Evolutionary conservation across 2,888 invertebrate genomes (phyloP), one percentile per base, ranked within the genome.

Genomic region (Trachelus troglodyta): DNA sequence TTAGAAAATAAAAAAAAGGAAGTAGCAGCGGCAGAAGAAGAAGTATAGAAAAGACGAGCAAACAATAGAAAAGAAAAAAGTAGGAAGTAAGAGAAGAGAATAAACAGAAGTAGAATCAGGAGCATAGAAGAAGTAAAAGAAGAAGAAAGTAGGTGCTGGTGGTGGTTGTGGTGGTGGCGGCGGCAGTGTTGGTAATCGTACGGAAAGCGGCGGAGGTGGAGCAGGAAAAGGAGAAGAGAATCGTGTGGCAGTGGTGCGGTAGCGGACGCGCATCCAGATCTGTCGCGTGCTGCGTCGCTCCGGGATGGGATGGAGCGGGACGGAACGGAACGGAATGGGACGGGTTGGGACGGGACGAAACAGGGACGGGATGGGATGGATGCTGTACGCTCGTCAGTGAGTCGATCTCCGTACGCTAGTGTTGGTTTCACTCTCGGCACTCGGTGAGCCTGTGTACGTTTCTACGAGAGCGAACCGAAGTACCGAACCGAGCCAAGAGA

Each of bases 401-500:
- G 86, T 84, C 84, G 86, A 84, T 84, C 82, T 79, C 81, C 78
- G 82, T 81, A 81, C 82, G 81, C 78, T 86, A 81, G 83, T 87
- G 84, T 84, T 86, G 84, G 87, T 87, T 87, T 87, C 87, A 87
- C 87, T 88, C 85, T 88, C 87, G 84, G 83, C 87, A 79, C 82
- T 85, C 82, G 81, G 81, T 83, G 85, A 79, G 74, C 75, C 76
- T 78, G 81, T 78, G 80, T 79, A 81, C 78, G 74, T 30, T 85
- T 88, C 85, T 85, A 83, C 86, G 87, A 87, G 87, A 87, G 86
- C 85, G 85, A 87, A 84, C 83, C 83, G 85, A 85, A 83, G 87
- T 89, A 87, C 86, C 87, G 89, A 89, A 88, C 87, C 88, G 85
- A 86, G 88, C 85, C 87, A 89, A 89, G 88, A 89, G 88, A 88